Conservation (phyloP, 2,888 invertebrate genomes). For the Idaea straminata region DNA sequence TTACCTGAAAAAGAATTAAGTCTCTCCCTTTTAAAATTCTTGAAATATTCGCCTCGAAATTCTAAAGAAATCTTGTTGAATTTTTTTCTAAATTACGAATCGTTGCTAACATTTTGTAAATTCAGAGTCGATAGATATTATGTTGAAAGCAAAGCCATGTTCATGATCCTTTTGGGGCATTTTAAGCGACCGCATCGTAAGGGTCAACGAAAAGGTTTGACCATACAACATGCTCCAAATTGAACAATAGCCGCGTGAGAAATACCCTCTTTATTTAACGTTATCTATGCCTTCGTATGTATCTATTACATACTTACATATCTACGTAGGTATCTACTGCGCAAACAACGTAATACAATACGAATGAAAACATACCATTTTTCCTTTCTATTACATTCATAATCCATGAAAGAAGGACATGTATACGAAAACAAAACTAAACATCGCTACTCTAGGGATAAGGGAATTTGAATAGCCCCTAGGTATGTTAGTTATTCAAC, state of each 20-base stretch:
- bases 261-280: conserved; percentile 7
- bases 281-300: neutral
- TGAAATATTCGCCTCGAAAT: neutral
- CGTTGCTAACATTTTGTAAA: conserved; percentile 17
- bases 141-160: conserved; percentile 73
- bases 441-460: conserved; percentile 35
- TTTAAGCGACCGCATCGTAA: conserved; percentile 66
- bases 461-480: conserved; percentile 63
- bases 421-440: conserved; percentile 37
- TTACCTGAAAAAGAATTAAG: conserved; percentile 1
- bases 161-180: conserved; percentile 60
- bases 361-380: neutral
- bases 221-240: conserved; percentile 59
- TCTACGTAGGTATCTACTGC: neutral
- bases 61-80: neutral
- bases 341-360: no score
- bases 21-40: neutral
- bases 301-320: neutral
- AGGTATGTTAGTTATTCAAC: conserved; percentile 74
- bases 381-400: conserved; percentile 12
- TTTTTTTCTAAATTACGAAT: conserved; percentile 21
- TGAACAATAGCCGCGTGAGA: conserved; percentile 33
- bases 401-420: conserved; percentile 16
- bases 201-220: conserved; percentile 72
- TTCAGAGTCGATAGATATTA: conserved; percentile 38